Percentiles rank a stretch among this genome's conserved stretches.
phyloP scores from a whole-genome alignment of 2,797 vertebrate species.

The Coendou prehensilis region DNA sequence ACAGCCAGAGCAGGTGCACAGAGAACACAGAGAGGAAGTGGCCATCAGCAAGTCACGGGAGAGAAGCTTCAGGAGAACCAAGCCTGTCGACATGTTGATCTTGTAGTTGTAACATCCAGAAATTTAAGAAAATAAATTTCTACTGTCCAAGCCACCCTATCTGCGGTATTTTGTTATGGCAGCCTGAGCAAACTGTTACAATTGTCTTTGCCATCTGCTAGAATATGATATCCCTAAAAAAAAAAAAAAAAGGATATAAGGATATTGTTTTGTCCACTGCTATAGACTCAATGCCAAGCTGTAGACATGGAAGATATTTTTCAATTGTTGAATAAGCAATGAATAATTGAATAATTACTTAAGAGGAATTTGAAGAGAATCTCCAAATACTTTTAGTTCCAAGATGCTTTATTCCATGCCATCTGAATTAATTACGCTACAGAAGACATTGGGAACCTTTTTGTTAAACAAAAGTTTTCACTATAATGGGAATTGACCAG shows the following conservation, averaged over 20 bases:
- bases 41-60: background rate
- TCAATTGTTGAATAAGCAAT: constrained; percentile 70
- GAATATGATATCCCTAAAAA: background rate
- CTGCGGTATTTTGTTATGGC: background rate
- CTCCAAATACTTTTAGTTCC: constrained; percentile 66
- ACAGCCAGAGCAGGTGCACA: background rate
- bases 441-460: constrained; percentile 64
- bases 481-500: constrained; percentile 65
- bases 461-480: constrained; percentile 77
- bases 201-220: background rate
- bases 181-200: background rate
- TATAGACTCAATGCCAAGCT: background rate
- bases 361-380: constrained; percentile 58
- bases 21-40: background rate
- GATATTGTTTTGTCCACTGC: background rate
- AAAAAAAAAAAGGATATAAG: background rate
- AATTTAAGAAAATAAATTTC: constrained; percentile 25
- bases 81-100: background rate
- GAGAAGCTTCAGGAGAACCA: background rate
- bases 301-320: constrained; percentile 20
- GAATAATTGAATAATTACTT: constrained; percentile 64
- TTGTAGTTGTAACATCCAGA: constrained; percentile 13
- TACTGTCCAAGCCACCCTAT: background rate
- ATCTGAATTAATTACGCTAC: constrained; percentile 54
- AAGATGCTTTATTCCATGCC: constrained; percentile 66